Conservation (phyloP, 2,797 vertebrate genomes). For the Chromobotia macracanthus region DNA sequence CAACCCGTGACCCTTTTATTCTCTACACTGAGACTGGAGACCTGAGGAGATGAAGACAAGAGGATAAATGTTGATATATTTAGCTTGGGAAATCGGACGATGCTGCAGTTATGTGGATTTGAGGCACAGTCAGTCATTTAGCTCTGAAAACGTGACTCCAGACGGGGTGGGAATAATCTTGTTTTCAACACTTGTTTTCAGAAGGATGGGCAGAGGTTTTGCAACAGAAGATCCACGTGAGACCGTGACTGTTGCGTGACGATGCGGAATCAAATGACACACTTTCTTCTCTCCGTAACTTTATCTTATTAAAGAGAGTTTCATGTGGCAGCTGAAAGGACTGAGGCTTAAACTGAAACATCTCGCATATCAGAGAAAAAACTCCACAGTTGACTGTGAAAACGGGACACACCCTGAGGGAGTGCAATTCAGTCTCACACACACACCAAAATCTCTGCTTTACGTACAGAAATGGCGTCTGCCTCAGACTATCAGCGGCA, state of each 20-base stretch:
- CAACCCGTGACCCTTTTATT: conserved; percentile 11
- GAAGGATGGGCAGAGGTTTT: conserved; percentile 30
- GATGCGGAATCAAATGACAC: conserved; percentile 19
- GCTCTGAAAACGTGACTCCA: not conserved
- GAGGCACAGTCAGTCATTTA: not conserved
- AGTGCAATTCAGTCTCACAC: conserved; percentile 34
- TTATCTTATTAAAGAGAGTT: conserved; percentile 15
- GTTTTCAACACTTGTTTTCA: not conserved
- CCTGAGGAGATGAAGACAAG: not conserved
- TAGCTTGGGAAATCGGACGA: not conserved
- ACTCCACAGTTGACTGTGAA: conserved; percentile 38
- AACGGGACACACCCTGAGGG: conserved; percentile 51
- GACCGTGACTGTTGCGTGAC: conserved; percentile 11
- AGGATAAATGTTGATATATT: not conserved
- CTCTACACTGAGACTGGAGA: not conserved
- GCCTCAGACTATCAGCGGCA: conserved; percentile 76
- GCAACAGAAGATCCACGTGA: conserved; percentile 29
- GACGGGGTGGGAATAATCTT: conserved; percentile 19
- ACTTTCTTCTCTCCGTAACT: not conserved
- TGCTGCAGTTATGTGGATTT: conserved; percentile 9
- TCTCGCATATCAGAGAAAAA: conserved; percentile 21
- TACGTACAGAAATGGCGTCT: conserved; percentile 61
- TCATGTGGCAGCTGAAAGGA: not conserved
- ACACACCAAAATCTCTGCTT: conserved; percentile 27
- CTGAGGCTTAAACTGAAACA: not conserved